phyloP scores from a whole-genome alignment of 2,888 invertebrate species.

The Cenopis cana region DNA sequence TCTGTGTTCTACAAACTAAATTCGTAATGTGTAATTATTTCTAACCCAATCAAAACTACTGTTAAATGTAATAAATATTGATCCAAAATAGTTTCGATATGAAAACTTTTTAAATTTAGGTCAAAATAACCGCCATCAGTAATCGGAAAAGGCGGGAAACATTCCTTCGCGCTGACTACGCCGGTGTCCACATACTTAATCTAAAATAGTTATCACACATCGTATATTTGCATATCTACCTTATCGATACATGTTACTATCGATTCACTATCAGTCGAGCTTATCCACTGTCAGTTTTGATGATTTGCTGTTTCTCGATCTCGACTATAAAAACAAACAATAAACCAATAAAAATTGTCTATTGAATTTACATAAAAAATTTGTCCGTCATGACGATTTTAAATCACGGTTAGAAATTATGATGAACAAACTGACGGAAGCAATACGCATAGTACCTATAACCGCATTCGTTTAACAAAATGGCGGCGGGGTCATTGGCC shows the following conservation, averaged over 20 bases:
- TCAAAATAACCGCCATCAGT: conserved; percentile 42
- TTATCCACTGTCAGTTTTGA: conserved; percentile 65
- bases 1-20: too few species aligned
- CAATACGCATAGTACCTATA: background rate
- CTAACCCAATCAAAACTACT: background rate
- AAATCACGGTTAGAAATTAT: background rate
- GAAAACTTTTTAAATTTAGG: background rate
- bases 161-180: conserved; percentile 55
- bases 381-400: background rate
- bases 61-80: background rate
- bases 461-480: conserved; percentile 56
- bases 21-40: too few species aligned
- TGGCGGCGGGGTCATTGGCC: conserved; percentile 64
- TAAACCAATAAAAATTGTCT: background rate
- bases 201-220: conserved; percentile 49
- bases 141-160: conserved; percentile 59
- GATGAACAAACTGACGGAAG: background rate
- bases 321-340: conserved; percentile 1
- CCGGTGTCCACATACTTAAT: conserved; percentile 35
- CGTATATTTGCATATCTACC: conserved; percentile 47
- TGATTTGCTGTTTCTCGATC: conserved; percentile 59
- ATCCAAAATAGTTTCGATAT: background rate
- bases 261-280: conserved; percentile 58
- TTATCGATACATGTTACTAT: conserved; percentile 56
- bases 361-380: background rate